Conservation (phyloP, 2,888 invertebrate species). For the Chymomyza procnemis region DNA sequence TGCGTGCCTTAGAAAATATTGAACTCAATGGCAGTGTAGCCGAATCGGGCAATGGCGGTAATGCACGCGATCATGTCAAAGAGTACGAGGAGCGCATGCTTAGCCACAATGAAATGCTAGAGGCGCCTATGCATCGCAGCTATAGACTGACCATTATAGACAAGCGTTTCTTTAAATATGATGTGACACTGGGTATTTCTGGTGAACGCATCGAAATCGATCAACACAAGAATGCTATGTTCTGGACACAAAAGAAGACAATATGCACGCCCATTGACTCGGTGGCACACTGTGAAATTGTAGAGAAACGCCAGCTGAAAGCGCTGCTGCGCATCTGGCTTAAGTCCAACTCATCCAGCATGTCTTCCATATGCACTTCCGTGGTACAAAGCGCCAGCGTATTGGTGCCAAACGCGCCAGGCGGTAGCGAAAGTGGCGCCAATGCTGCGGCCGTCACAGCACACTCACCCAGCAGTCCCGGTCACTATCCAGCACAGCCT, state of each 20-base stretch:
- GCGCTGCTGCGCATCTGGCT: constrained; percentile 86
- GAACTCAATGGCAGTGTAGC: constrained; percentile 57
- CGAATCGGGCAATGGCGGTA: constrained; percentile 31
- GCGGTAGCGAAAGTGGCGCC: neutral
- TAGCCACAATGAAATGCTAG: constrained; percentile 87
- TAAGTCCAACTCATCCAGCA: constrained; percentile 78
- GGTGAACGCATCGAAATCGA: constrained; percentile 95
- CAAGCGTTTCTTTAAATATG: constrained; percentile 89
- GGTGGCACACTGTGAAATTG: constrained; percentile 91
- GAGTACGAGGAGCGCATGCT: constrained; percentile 84
- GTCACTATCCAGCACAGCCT: constrained; percentile 66
- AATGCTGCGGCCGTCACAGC: constrained; percentile 19
- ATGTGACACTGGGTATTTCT: constrained; percentile 92
- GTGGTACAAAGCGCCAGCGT: constrained; percentile 49
- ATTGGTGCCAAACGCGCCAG: constrained; percentile 35
- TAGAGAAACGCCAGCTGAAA: constrained; percentile 86
- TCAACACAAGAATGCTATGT: constrained; percentile 82
- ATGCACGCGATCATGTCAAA: constrained; percentile 43
- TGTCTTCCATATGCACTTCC: constrained; percentile 52
- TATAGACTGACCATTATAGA: constrained; percentile 88
- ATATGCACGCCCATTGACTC: constrained; percentile 91
- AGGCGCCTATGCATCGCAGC: constrained; percentile 92
- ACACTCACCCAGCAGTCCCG: constrained; percentile 73
- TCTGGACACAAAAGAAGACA: constrained; percentile 86
- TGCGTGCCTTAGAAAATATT: constrained; percentile 58